A percentile compares a stretch with the other conserved stretches of the same genome.
Conservation (phyloP, 2,888 invertebrate species). For the Trichogramma evanescens region DNA sequence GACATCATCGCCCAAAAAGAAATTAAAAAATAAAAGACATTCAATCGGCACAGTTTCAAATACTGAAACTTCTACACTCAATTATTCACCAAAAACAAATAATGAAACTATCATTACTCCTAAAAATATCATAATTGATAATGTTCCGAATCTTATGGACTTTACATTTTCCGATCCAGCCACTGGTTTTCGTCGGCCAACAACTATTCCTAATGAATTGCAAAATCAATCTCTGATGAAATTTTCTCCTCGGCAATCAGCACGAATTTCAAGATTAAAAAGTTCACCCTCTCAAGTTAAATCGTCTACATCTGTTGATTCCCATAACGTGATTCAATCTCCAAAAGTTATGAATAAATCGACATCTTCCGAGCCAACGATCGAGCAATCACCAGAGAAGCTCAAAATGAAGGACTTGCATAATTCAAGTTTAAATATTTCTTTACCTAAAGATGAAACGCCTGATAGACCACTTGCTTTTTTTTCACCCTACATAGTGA, state of each 20-base stretch:
- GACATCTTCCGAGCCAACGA: not conserved
- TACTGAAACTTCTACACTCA: too few relatives aligned
- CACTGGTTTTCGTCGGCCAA: not conserved
- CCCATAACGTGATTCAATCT: not conserved
- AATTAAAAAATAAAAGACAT: too few relatives aligned
- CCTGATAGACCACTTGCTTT: slow-evolving; percentile 23
- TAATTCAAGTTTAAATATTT: slow-evolving; percentile 5
- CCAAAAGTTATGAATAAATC: not conserved
- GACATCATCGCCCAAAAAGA: too few relatives aligned
- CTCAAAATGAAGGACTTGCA: not conserved
- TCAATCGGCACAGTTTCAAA: too few relatives aligned
- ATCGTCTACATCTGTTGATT: not conserved
- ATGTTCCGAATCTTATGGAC: not conserved
- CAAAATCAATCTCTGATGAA: slow-evolving; percentile 12
- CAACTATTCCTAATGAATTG: not conserved
- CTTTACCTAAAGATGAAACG: not conserved
- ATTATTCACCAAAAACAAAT: too few relatives aligned
- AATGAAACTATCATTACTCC: too few relatives aligned
- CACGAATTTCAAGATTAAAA: not conserved
- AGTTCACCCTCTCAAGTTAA: not conserved
- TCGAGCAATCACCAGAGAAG: not conserved
- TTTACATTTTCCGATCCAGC: not conserved
- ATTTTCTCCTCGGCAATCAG: slow-evolving; percentile 10
- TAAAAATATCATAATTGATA: too few relatives aligned
- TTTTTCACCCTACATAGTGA: slow-evolving; percentile 53